Evolutionary conservation across 2,888 invertebrate genomes (phyloP), one percentile per base, ranked within the genome.

Genomic region (Nomada lathburiana): DNA sequence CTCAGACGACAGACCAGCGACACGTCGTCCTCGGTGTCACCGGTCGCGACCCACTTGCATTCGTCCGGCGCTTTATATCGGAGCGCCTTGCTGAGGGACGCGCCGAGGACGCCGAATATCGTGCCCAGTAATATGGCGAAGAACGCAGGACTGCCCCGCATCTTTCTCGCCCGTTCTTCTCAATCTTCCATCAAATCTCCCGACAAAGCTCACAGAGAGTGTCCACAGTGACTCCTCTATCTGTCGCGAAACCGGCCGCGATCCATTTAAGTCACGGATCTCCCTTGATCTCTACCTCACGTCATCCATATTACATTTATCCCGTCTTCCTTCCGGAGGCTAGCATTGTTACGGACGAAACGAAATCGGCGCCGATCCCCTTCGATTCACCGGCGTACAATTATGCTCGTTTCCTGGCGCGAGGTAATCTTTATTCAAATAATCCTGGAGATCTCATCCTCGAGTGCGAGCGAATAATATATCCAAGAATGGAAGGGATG

Each of bases 51-150:
- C 97, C 97, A 97, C 91, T 96, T 96, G 94, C 97, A 97, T 94
- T 97, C 97, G 94, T 97, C 97, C 86, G 97, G 97, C 90, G 97
- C 97, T 92, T 97, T 97, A 94, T 97, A 97, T 85, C 97, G 95
- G 59, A 92, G 92, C 86, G 95, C 95, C 91, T 95, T 95, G 93
- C 97, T 95, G 76, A 95, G 93, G 84, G 95, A 95, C 83, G 95
- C 95, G 83, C 95, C 95, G 80, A 95, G 94, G 84, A 95, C 95
- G 82, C 95, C 95, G 94, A 96, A 95, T 92, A 95, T 94, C 92
- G 95, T 95, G 90, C 95, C 95, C 91, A 95, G 94, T 85, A 95
- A 94, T 92, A 95, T 94, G 91, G 95, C 95, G 93, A 95, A 95
- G 93, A 95, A 94, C 90, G 95, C 95, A 91, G 95, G 94, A 92